Conservation (phyloP, 2,797 vertebrate genomes). For the Botia almorhae region DNA sequence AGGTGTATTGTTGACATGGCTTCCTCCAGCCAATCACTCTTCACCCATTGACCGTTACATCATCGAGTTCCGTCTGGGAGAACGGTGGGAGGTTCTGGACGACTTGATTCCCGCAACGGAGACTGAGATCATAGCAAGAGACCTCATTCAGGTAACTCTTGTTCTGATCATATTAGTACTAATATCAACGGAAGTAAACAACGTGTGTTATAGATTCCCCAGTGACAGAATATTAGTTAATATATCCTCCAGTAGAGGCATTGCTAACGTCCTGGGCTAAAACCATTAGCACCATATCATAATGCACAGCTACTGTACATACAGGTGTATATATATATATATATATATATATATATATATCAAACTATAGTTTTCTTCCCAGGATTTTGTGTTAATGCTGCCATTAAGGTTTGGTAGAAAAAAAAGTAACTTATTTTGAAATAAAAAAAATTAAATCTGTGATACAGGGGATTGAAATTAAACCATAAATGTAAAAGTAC, state of each 20-base stretch:
- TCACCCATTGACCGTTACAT: conserved; percentile 94
- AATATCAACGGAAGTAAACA: neutral
- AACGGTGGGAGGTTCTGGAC: conserved; percentile 95
- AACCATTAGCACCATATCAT: neutral
- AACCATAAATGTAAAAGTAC: neutral
- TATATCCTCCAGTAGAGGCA: neutral
- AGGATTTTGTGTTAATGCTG: neutral
- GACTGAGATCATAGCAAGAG: conserved; percentile 93
- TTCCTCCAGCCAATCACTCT: conserved; percentile 96
- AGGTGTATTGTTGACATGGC: conserved; percentile 97
- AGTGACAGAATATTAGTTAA: neutral
- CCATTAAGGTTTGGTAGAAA: neutral
- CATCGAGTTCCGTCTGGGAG: conserved; percentile 95
- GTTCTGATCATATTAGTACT: neutral
- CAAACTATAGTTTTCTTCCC: neutral
- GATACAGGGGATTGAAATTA: too few relatives aligned
- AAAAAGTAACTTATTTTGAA: neutral
- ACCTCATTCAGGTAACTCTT: conserved; percentile 89
- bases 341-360: too few relatives aligned
- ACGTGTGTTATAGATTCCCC: neutral
- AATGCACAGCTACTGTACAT: too few relatives aligned
- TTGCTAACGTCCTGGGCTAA: neutral
- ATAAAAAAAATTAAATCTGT: too few relatives aligned
- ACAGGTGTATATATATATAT: neutral
- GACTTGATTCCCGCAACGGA: conserved; percentile 90